Conservation (phyloP, 1,140 invertebrate genomes). For the Steinernema khuongi region DNA sequence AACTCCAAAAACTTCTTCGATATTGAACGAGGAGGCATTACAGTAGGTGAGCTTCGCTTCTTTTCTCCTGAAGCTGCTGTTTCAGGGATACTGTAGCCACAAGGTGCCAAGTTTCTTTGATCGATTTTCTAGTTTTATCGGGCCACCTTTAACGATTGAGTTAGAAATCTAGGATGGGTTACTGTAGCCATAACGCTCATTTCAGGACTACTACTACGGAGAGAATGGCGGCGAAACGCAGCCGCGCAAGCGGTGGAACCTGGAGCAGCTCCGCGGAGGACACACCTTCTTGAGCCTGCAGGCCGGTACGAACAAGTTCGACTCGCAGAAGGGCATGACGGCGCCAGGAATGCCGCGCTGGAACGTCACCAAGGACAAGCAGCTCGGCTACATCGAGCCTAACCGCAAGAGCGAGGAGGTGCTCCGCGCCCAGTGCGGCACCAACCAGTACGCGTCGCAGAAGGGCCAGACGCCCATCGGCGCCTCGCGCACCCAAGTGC, state of each 20-base stretch:
- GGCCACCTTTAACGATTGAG: no score
- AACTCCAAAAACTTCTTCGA: no score
- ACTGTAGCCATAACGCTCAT: no score
- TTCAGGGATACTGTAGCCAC: no score
- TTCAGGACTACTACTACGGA: conserved; percentile 32
- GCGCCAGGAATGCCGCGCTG: conserved; percentile 53
- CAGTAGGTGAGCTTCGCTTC: no score
- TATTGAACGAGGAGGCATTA: no score
- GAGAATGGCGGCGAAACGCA: conserved; percentile 25
- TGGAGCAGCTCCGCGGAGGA: conserved; percentile 78
- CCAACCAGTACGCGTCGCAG: conserved; percentile 57
- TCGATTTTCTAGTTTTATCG: no score
- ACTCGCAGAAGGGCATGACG: conserved; percentile 74
- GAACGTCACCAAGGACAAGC: conserved; percentile 58
- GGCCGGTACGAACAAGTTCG: conserved; percentile 83
- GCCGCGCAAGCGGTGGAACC: conserved; percentile 73
- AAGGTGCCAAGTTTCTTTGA: no score
- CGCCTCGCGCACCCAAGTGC: conserved; percentile 39
- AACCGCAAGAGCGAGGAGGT: conserved; percentile 53
- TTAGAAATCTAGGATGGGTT: no score
- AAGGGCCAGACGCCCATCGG: conserved; percentile 52
- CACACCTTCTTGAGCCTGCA: conserved; percentile 81
- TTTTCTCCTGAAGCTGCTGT: no score
- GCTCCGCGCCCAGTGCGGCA: conserved; percentile 54
- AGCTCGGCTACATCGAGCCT: conserved; percentile 55